Conservation (phyloP, 2,113 vertebrate species). For the Vulpes ferrilata region DNA sequence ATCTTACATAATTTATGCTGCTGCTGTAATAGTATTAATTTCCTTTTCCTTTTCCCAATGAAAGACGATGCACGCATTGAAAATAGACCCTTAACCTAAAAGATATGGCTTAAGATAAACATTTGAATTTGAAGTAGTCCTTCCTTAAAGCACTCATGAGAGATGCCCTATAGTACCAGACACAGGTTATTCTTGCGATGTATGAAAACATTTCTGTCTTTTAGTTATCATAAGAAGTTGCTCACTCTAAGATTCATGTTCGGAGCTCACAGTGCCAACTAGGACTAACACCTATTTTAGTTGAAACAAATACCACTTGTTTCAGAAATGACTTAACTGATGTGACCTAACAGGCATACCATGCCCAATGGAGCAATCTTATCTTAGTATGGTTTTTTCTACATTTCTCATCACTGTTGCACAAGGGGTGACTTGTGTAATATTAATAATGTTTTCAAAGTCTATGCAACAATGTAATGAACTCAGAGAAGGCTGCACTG, state of each 20-base stretch:
- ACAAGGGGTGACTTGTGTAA: slow-evolving; percentile 70
- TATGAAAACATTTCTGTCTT: background rate
- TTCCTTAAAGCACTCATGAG: background rate
- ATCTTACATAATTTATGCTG: background rate
- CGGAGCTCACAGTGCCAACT: slow-evolving; percentile 49
- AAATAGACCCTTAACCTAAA: slow-evolving; percentile 23
- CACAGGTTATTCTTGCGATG: background rate
- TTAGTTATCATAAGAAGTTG: slow-evolving; percentile 32
- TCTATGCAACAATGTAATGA: slow-evolving; percentile 52
- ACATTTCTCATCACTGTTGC: slow-evolving; percentile 56
- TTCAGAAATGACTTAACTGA: slow-evolving; percentile 73
- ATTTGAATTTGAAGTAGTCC: background rate
- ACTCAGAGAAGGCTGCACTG: slow-evolving; percentile 9
- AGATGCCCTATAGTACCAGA: background rate
- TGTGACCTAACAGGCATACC: slow-evolving; percentile 60
- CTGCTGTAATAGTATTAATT: background rate
- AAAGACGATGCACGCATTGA: background rate
- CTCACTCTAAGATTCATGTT: slow-evolving; percentile 37
- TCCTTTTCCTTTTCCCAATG: background rate
- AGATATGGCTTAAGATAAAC: background rate
- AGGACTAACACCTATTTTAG: slow-evolving; percentile 59
- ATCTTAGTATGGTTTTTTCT: background rate
- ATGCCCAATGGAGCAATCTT: slow-evolving; percentile 29
- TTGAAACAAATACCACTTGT: slow-evolving; percentile 72
- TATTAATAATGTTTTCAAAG: slow-evolving; percentile 64